Percentiles rank a stretch among this genome's conserved stretches.
Conservation (phyloP, 2,113 vertebrate species). For the Chionis minor region DNA sequence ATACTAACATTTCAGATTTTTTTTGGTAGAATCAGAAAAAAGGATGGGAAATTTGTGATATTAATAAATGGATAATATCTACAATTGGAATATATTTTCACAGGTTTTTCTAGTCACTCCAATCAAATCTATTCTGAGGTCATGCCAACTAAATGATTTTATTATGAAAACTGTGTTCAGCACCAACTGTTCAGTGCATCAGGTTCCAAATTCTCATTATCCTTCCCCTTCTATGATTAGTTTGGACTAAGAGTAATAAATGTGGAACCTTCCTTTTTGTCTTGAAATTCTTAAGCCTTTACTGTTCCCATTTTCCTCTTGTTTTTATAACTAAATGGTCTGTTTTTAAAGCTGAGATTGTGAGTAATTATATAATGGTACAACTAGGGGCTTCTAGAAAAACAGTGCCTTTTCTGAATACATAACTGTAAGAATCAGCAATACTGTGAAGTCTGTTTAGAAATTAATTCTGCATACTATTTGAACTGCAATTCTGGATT, state of each 20-base stretch:
- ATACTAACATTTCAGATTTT: not conserved
- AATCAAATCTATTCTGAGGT: not conserved
- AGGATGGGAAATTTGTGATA: not conserved
- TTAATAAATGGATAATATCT: not conserved
- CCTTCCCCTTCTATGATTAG: not conserved
- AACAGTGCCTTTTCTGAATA: not conserved
- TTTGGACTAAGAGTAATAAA: not conserved
- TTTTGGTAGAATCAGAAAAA: not conserved
- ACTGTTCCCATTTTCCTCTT: not conserved
- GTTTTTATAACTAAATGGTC: not conserved
- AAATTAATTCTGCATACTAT: conserved; percentile 11
- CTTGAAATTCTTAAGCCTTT: not conserved
- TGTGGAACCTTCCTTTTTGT: not conserved
- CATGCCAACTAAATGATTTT: not conserved
- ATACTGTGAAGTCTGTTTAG: not conserved
- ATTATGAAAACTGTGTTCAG: not conserved
- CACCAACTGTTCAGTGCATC: not conserved
- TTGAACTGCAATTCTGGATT: conserved; percentile 7
- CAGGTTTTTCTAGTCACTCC: not conserved
- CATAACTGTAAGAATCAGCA: not conserved
- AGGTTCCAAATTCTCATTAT: not conserved
- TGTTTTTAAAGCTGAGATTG: not conserved
- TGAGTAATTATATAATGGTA: not conserved
- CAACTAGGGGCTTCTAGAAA: not conserved
- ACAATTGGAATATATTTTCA: not conserved